Evolutionary conservation across 1,140 invertebrate species (phyloP), one percentile per base, ranked within the genome.

Genomic region (Drosophila auraria): DNA sequence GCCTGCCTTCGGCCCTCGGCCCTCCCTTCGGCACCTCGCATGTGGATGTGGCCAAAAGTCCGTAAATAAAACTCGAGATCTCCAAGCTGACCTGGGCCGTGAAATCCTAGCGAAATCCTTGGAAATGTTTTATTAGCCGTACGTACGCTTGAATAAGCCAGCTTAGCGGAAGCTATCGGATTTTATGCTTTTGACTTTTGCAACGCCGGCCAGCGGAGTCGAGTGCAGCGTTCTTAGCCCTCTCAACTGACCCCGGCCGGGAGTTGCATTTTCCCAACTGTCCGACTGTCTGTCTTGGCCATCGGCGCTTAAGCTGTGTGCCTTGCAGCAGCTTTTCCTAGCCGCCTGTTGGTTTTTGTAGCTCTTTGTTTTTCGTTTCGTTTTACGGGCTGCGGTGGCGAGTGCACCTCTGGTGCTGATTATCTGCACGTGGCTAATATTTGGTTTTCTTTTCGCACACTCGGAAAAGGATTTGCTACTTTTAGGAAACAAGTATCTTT

Each of bases 101-200:
- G 53, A 71, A 90, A 90, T 91, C 82, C 86, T 59, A 71, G 82
- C 68, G 73, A 87, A 90, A 91, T 87, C 87, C 87, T 91, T 87
- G 90, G 87, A 90, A 91, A 90, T 90, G 87, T 90, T 90, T 90
- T 90, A 90, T 90, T 90, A 91, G 87, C 87, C 83, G 87, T 80
- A 76, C 82, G 82, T 91, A 83, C 87, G 87, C 87, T 83, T 83
- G 87, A 91, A 91, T 90, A 90, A 90, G 87, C 87, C 80, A 87
- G 87, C 87, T 90, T 90, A 90, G 87, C 87, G 87, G 87, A 90
- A 91, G 87, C 87, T 90, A 90, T 90, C 83, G 87, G 87, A 90
- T 90, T 90, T 90, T 91, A 90, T 91, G 87, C 87, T 91, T 78
- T 62, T 90, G 87, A 90, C 87, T 90, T 91, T 83, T 90, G 82